Conservation (phyloP, 2,797 vertebrate species). For the Crax fasciolata region DNA sequence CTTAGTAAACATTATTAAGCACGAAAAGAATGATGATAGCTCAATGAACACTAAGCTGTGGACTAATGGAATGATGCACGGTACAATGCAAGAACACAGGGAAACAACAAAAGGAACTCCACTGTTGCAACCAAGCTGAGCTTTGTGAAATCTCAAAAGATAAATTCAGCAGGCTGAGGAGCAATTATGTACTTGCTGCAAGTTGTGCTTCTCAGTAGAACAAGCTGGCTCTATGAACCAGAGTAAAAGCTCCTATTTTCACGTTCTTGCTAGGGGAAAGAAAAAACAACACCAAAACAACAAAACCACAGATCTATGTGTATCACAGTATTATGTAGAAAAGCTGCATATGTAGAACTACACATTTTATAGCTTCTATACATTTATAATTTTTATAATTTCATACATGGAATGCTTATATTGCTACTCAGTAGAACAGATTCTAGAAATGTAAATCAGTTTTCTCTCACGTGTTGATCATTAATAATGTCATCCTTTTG, state of each 20-base stretch:
- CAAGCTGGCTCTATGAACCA: not conserved
- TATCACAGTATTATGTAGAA: not conserved
- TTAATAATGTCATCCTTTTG: not conserved
- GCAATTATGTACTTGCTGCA: not conserved
- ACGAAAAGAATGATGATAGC: constrained; percentile 37
- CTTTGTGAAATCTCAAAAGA: constrained; percentile 32
- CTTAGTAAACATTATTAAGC: constrained; percentile 72
- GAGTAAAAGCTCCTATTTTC: not conserved
- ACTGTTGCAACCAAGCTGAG: not conserved
- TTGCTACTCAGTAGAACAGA: not conserved
- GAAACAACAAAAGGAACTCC: not conserved
- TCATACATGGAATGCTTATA: not conserved
- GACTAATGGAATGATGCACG: constrained; percentile 64
- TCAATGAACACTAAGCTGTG: constrained; percentile 38
- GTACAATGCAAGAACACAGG: not conserved
- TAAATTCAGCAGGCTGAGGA: not conserved
- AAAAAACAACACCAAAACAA: not conserved
- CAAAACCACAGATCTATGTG: not conserved
- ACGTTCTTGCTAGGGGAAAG: not conserved
- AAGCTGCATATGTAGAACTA: not conserved
- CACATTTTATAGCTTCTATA: not conserved
- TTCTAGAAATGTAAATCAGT: not conserved
- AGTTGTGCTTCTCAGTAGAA: not conserved
- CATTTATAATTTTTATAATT: not conserved
- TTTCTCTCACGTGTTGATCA: not conserved